Evolutionary conservation across 1,140 invertebrate species (phyloP), one percentile per base, ranked within the genome.

Genomic region (Chelonus insularis): DNA sequence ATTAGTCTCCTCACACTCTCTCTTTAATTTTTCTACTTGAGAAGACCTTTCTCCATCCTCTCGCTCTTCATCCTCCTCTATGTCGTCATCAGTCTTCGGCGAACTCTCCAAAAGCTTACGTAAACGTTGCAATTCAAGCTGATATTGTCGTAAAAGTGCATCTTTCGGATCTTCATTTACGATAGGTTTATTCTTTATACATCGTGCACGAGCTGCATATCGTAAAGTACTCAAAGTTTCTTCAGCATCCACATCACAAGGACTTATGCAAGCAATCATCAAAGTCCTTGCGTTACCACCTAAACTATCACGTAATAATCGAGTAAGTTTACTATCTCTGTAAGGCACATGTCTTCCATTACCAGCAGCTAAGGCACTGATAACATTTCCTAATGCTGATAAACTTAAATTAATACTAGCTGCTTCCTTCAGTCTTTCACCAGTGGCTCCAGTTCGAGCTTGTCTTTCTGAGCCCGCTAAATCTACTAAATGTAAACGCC

Each of bases 121-220:
- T 1, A 97, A 80, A 56, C 89, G 84, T 50, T 92, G 84, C 23
- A 95, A 89, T 77, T 95, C 94, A 66, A 93, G 84, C 72, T 96
- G 93, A 74, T 96, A 97, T 72, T 96, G 87, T 20, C 92, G 78
- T 0, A 97, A 79, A 65, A 96, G 84, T 3, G 93, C 89, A 71
- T 97, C 95, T 78, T 97, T 97, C 0, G 95, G 95, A 78, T 97
- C 86, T 79, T 97, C 94, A 78, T 97, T 97, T 7, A 97, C 89
- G 71, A 87, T 88, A 0, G 95, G 95, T 69, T 94, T 93, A 76
- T 97, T 97, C 70, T 92, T 88, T 57, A 97, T 97, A 72, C 95
- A 96, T 77, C 97, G 95, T 4, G 95, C 95, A 65, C 95, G 83
- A 66, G 94, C 94, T 0, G 95, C 95, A 75, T 91, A 94, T 50